Conservation (phyloP, 2,797 vertebrate genomes). For the Aythya fuligula region DNA sequence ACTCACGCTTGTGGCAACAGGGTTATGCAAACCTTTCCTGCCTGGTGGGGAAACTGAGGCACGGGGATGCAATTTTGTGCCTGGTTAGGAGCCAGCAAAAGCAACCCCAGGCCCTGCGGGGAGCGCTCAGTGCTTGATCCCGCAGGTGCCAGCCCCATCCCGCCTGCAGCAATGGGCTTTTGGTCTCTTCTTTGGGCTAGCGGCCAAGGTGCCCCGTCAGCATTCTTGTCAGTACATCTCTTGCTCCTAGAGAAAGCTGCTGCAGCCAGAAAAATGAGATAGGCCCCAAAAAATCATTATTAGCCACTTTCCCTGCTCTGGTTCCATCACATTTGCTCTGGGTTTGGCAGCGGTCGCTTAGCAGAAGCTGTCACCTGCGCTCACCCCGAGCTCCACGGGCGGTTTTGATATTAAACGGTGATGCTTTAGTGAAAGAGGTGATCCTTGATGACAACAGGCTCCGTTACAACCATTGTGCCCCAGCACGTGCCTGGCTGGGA, state of each 20-base stretch:
- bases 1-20: too few species aligned
- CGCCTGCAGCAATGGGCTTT: neutral
- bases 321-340: fast-evolving
- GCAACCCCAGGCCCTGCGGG: too few species aligned
- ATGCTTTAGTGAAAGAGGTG: neutral
- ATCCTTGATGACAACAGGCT: neutral
- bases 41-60: neutral
- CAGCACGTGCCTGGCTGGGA: neutral
- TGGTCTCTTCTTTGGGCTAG: neutral
- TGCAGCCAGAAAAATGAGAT: neutral
- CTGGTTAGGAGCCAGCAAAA: neutral
- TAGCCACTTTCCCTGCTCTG: fast-evolving
- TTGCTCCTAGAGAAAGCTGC: neutral
- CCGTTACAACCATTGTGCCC: neutral
- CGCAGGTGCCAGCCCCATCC: neutral
- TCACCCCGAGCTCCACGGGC: neutral
- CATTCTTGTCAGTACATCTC: neutral
- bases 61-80: fast-evolving
- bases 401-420: neutral
- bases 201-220: neutral
- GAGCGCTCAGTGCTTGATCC: too few species aligned
- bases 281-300: fast-evolving
- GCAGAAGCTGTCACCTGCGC: neutral
- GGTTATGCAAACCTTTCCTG: fast-evolving
- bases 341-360: neutral